These are phyloP conservation scores for Polydrusus pterygomalis DNA, from an alignment of 2,888 invertebrate genomes.

Conservation along the genomic window DNA sequence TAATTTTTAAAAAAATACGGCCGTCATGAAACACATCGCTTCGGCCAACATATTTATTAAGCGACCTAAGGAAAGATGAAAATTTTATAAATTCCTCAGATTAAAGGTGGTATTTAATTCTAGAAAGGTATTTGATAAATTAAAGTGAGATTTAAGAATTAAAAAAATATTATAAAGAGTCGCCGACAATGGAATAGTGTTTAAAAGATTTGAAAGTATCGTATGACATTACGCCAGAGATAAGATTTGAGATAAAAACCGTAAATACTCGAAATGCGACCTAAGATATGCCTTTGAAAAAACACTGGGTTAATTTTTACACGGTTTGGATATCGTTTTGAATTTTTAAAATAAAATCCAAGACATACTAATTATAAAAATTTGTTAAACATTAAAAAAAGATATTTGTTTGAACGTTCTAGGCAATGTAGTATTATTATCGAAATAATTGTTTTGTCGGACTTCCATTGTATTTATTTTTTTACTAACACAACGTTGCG, in stretches of 20 bases:
- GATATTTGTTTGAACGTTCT: too few relatives aligned
- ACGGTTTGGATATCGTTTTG: neutral
- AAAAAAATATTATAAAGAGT: conserved; percentile 39
- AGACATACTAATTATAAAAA: neutral
- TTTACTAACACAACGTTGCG: too few relatives aligned
- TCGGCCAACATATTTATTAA: conserved; percentile 49
- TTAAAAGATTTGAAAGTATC: conserved; percentile 43
- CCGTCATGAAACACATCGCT: conserved; percentile 44
- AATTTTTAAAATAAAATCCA: neutral
- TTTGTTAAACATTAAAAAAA: too few relatives aligned
- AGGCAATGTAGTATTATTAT: too few relatives aligned
- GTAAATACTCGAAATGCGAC: conserved; percentile 36
- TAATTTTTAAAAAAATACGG: conserved; percentile 32
- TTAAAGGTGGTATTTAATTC: conserved; percentile 40
- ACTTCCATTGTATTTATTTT: too few relatives aligned
- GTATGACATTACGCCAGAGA: conserved; percentile 39
- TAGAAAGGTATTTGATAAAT: conserved; percentile 52
- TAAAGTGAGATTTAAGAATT: conserved; percentile 42
- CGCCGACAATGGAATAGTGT: conserved; percentile 43
- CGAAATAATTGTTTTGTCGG: too few relatives aligned
- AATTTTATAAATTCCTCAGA: conserved; percentile 34
- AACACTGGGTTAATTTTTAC: neutral
- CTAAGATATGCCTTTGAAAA: conserved; percentile 7
- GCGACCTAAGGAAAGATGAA: conserved; percentile 19
- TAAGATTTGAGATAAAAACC: conserved; percentile 32